These are phyloP conservation scores for Scaptomyza hsui DNA, from an alignment of 1,140 invertebrate genomes.

Conservation along the genomic window DNA sequence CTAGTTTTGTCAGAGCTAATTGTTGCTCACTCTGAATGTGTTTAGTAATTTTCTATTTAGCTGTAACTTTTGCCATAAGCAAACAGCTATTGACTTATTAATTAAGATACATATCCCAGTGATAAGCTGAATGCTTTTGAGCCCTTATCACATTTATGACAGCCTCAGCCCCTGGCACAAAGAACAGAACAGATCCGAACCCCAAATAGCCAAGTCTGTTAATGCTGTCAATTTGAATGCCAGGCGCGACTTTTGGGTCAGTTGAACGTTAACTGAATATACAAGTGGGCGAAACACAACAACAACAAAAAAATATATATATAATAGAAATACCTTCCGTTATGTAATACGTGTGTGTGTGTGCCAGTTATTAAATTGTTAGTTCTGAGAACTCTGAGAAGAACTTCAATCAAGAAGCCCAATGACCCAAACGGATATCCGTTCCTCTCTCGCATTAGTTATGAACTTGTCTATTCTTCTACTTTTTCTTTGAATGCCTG, in stretches of 20 bases:
- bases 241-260: slow-evolving; percentile 40
- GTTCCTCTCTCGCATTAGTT: slow-evolving; percentile 33
- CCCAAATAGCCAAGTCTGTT: slow-evolving; percentile 42
- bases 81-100: slow-evolving; percentile 72
- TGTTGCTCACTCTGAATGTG: slow-evolving; percentile 43
- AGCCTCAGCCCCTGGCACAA: slow-evolving; percentile 24
- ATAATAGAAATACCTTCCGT: slow-evolving; percentile 22
- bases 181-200: too few species aligned
- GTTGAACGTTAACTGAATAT: slow-evolving; percentile 58
- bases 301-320: too few species aligned
- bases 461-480: slow-evolving; percentile 16
- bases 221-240: slow-evolving; percentile 74
- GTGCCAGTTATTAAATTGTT: slow-evolving; percentile 40
- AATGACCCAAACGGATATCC: slow-evolving; percentile 63
- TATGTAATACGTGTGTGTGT: slow-evolving; percentile 12
- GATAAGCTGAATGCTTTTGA: slow-evolving; percentile 15
- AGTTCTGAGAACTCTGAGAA: slow-evolving; percentile 13
- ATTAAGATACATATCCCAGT: slow-evolving; percentile 64
- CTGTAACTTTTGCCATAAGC: slow-evolving; percentile 17
- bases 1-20: slow-evolving; percentile 49
- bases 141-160: slow-evolving; percentile 80
- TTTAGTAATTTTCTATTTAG: slow-evolving; percentile 23
- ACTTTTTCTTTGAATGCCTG: neutral
- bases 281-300: slow-evolving; percentile 49
- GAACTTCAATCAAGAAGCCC: slow-evolving; percentile 56